These are phyloP conservation scores for Rhabditoides inermis DNA, from an alignment of 2,888 invertebrate species.

Conservation along the genomic window DNA sequence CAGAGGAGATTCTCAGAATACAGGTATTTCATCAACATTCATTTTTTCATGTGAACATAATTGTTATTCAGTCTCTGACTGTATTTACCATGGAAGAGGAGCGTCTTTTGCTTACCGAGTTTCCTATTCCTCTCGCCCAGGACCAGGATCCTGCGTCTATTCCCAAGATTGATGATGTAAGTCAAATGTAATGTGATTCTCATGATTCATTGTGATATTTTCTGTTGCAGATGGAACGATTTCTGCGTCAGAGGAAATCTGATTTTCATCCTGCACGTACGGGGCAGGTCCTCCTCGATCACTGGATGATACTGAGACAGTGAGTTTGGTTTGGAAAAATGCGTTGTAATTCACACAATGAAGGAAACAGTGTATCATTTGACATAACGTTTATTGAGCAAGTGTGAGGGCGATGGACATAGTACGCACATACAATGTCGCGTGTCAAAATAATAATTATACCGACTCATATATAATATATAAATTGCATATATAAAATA, in stretches of 20 bases:
- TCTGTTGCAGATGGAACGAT: background rate
- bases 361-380: too few species aligned
- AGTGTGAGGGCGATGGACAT: too few species aligned
- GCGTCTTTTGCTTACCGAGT: slow-evolving; percentile 65
- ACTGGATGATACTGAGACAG: too few species aligned
- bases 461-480: too few species aligned
- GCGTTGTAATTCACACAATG: too few species aligned
- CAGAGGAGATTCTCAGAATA: slow-evolving; percentile 13
- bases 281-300: slow-evolving; percentile 68
- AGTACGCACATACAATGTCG: too few species aligned
- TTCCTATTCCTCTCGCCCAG: background rate
- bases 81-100: slow-evolving; percentile 83
- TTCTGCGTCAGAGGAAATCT: background rate
- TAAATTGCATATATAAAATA: too few species aligned
- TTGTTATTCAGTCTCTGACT: slow-evolving; percentile 76
- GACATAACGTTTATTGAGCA: too few species aligned
- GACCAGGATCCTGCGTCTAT: background rate
- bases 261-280: slow-evolving; percentile 80
- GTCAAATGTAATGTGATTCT: too few species aligned
- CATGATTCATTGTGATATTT: background rate
- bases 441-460: too few species aligned
- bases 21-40: slow-evolving; percentile 7
- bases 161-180: slow-evolving; percentile 7
- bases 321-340: too few species aligned
- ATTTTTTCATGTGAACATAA: slow-evolving; percentile 59